Percentiles rank a stretch among this genome's conserved stretches.
phyloP scores from a whole-genome alignment of 2,113 vertebrate genomes.

The Urocolius indicus region DNA sequence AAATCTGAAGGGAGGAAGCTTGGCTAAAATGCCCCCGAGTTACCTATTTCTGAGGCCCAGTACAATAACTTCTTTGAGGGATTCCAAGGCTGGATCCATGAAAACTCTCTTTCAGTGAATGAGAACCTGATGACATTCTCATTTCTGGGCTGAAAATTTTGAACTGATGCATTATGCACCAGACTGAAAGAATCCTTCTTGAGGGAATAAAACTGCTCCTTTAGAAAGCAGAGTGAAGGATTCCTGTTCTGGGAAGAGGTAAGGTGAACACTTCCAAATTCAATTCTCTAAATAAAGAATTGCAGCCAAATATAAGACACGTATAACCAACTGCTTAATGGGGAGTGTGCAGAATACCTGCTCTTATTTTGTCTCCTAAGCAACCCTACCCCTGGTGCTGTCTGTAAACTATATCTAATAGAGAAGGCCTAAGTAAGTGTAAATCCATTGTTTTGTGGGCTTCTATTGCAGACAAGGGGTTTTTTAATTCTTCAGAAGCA shows the following conservation, averaged over 20 bases:
- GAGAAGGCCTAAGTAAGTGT: not conserved
- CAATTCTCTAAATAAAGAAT: conserved; percentile 16
- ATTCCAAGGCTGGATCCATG: conserved; percentile 59
- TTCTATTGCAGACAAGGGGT: not conserved
- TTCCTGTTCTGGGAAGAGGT: conserved; percentile 45
- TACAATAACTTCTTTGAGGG: conserved; percentile 72
- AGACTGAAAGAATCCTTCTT: conserved; percentile 65
- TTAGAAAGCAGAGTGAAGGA: conserved; percentile 47
- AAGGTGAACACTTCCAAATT: conserved; percentile 34
- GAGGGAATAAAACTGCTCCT: conserved; percentile 45
- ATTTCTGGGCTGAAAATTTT: conserved; percentile 64
- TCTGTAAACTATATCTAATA: not conserved
- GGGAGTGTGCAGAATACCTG: not conserved
- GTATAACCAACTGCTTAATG: not conserved
- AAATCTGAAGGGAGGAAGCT: conserved; percentile 56
- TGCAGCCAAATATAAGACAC: not conserved
- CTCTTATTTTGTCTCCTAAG: not conserved
- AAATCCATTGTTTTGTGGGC: not conserved
- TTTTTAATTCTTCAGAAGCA: not conserved
- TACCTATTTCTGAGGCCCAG: conserved; percentile 70
- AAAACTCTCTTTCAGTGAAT: conserved; percentile 70
- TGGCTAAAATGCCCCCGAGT: conserved; percentile 64
- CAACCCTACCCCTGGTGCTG: not conserved
- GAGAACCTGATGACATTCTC: conserved; percentile 71
- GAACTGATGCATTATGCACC: conserved; percentile 56